Evolutionary conservation across 2,113 vertebrate genomes (phyloP).

Genomic region (Pipa parva): DNA sequence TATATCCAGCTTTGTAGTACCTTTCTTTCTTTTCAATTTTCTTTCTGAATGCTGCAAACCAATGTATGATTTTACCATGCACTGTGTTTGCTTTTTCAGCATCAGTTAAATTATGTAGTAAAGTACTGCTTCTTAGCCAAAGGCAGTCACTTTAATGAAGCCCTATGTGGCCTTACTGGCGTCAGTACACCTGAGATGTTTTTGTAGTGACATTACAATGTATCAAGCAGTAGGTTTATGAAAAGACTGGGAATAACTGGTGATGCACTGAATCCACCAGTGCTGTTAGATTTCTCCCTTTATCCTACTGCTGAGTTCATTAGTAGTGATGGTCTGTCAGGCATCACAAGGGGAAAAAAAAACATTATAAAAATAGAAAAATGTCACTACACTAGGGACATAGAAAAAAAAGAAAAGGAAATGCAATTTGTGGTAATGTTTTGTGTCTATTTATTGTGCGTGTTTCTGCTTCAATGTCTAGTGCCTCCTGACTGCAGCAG

Average conservation of each 20-base stretch:
- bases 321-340: conserved; percentile 38
- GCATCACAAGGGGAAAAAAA: conserved; percentile 11
- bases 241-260: conserved; percentile 13
- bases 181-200: conserved; percentile 21
- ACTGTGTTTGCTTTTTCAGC: too few relatives aligned
- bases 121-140: conserved; percentile 9
- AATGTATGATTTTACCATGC: too few relatives aligned
- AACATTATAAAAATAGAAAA: conserved; percentile 21
- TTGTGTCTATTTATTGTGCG: not conserved
- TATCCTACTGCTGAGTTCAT: conserved; percentile 35
- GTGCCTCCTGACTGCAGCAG: not conserved
- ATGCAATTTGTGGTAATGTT: not conserved
- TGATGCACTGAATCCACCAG: conserved; percentile 24
- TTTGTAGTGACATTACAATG: conserved; percentile 34
- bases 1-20: too few relatives aligned
- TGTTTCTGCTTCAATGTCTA: not conserved
- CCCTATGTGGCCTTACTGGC: conserved; percentile 21
- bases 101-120: conserved; percentile 9
- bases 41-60: too few relatives aligned
- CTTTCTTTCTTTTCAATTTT: too few relatives aligned
- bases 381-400: conserved; percentile 32
- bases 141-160: conserved; percentile 24
- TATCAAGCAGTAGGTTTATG: conserved; percentile 25
- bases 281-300: conserved; percentile 26
- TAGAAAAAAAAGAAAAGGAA: not conserved